Evolutionary conservation across 2,113 vertebrate species (phyloP).

Genomic region (Labeo catla): DNA sequence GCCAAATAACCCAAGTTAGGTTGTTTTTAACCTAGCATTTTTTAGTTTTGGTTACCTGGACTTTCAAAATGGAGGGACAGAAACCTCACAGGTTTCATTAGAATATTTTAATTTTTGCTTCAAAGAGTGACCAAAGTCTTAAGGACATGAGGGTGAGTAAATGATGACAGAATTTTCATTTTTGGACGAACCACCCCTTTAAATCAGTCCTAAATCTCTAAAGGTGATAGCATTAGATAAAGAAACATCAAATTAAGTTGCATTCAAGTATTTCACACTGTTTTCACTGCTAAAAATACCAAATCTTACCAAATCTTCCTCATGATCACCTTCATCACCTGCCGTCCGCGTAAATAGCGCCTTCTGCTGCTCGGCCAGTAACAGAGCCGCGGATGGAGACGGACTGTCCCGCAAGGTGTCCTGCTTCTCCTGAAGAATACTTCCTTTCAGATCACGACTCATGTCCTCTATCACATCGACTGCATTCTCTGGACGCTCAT

Average conservation of each 20-base stretch:
- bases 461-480: conserved; percentile 89
- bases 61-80: too few relatives aligned
- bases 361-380: conserved; percentile 80
- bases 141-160: neutral
- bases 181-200: neutral
- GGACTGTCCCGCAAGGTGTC: conserved; percentile 78
- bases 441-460: conserved; percentile 84
- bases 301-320: conserved; percentile 75
- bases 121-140: neutral
- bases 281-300: neutral
- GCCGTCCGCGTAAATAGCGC: conserved; percentile 75
- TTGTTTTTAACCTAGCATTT: neutral
- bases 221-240: neutral
- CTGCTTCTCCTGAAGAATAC: conserved; percentile 74
- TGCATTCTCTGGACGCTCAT: conserved; percentile 82
- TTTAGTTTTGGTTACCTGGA: neutral
- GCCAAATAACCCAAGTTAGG: too few relatives aligned
- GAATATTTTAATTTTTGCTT: neutral
- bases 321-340: conserved; percentile 72
- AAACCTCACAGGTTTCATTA: neutral
- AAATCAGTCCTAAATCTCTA: neutral
- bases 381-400: conserved; percentile 68
- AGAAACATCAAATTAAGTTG: neutral
- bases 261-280: neutral
- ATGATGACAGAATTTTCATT: neutral